Evolutionary conservation across 2,888 invertebrate species (phyloP), one percentile per base, ranked within the genome.

Genomic region (Athalia cordata): DNA sequence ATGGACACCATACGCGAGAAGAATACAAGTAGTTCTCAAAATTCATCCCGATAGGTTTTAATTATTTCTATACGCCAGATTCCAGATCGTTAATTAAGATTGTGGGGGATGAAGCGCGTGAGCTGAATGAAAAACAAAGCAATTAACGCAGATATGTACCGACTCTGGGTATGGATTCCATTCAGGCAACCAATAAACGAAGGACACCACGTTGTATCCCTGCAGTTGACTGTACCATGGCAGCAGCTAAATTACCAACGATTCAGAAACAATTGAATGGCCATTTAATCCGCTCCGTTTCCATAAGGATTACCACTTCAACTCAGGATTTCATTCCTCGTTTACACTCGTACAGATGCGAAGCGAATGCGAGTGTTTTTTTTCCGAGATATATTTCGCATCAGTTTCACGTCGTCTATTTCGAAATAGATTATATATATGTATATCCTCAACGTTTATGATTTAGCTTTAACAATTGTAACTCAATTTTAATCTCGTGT

Each of bases 61-160:
- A 77, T 77, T 77, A 77, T 77, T 77, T 66, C 77, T 13, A 77
- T 57, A 65, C 59, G 77, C 59, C 57, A 61, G 67, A 77, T 77
- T 65, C 15, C 5, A 65, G 77, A 77, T 77, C 66, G 67, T 66
- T 77, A 77, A 77, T 77, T 77, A 77, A 77, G 77, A 77, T 77
- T 77, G 67, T 67, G 57, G 72, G 72, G 72, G 77, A 77, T 59
- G 59, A 66, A 77, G 67, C 57, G 67, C 77, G 66, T 59, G 77
- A 59, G 57, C 49, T 59, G 77, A 66, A 77, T 59, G n/a, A 66
- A 67, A 66, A 66, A 67, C 13, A 57, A 77, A 77, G 47, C 77
- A 67, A 66, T 77, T 66, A 66, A 49, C 66, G 57, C 13, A 66
- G 67, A 77, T 77, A 77, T 65, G 57, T 57, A 49, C 64, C 15